Evolutionary conservation across 2,113 vertebrate species (phyloP), one percentile per base, ranked within the genome.

Genomic region (Phyllopteryx taeniolatus): DNA sequence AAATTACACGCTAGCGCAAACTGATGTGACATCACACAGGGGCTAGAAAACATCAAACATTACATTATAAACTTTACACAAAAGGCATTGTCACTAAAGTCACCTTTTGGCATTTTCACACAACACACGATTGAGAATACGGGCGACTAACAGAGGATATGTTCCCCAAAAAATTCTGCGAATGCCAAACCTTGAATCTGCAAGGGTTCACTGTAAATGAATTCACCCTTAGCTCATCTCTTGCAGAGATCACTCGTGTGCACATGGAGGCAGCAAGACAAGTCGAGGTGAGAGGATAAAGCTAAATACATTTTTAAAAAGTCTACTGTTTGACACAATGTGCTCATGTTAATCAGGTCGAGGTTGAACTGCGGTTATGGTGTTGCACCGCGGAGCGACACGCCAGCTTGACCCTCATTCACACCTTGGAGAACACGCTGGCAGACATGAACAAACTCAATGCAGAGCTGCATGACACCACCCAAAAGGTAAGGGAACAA

Each of bases 211-310:
- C 11, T 46, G 2, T 0, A 27, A 60, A 72, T 10, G 6, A 39
- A 11, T 60, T 67, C 65, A 5, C 70, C 3, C 20, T n/a, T 20
- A n/a, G 22, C 53, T n/a, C 53, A 2, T 68, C 61, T 79, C 0
- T 72, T 9, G 9, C 70, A 98, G 98, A 95, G 13, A 89, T 95
- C 0, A 79, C 91, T 12, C 90, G 39, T 62, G 49, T 93, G 7
- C 84, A 27, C 15, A 76, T 92, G 7, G 92, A 95, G 0, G 75
- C 76, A 13, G 92, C 90, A 0, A 49, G 43, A 14, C 92, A 94
- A 66, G 89, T 92, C 20, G 94, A 96, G 79, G 90, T 91, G 53
- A 86, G 72, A 61, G 74, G 3, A n/a, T 56, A 9, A 20, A 22
- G 10, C 51, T 8, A 0, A 5, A 49, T 57, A 19, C 65, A 0